Base-by-base conservation (phyloP, 2,888 invertebrate species). In the Mamestra brassicae region DNA sequence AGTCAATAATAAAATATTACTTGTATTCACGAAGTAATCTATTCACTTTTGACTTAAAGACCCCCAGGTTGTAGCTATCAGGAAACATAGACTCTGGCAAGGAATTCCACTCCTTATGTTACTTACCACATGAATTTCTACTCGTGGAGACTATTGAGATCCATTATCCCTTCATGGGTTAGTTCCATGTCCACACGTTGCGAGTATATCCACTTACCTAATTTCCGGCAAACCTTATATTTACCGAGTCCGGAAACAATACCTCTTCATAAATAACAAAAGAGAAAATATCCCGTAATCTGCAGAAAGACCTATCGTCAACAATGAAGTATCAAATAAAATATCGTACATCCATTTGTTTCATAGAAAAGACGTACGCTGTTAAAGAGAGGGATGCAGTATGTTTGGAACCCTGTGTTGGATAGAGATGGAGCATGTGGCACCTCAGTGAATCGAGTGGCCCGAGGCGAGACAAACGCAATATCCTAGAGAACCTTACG, bases 381-480 rank as follows among this genome's bases (percentile, higher is more conserved):
- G 74, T 83, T 62, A 72, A 38, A 11, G 80, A 85, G 55, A 74
- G 81, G 87, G 71, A 76, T 72, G 75, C 76, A 87, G n/a, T 76
- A 83, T 78, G 81, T 78, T 73, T 65, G 62, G 26, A 60, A 50
- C 54, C 45, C 0, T 65, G 63, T 74, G 68, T 82, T 73, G 11
- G 88, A 78, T 74, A 79, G 85, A 75, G 85, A 85, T 85, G 84
- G 79, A 83, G 71, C 72, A 74, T 74, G 83, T 87, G 76, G 84
- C 88, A 86, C 87, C 85, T 87, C 76, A 74, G 71, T 80, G 76
- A 87, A 78, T 83, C 69, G 87, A 88, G 85, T 87, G 63, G 92
- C 93, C 89, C 74, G 86, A 76, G 91, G 93, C 90, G 84, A 84
- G 87, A 87, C 86, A 90, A 91, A 88, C 84, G 91, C 90, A 93